phyloP scores from a whole-genome alignment of 2,113 vertebrate species.

The Uropsilus gracilis region DNA sequence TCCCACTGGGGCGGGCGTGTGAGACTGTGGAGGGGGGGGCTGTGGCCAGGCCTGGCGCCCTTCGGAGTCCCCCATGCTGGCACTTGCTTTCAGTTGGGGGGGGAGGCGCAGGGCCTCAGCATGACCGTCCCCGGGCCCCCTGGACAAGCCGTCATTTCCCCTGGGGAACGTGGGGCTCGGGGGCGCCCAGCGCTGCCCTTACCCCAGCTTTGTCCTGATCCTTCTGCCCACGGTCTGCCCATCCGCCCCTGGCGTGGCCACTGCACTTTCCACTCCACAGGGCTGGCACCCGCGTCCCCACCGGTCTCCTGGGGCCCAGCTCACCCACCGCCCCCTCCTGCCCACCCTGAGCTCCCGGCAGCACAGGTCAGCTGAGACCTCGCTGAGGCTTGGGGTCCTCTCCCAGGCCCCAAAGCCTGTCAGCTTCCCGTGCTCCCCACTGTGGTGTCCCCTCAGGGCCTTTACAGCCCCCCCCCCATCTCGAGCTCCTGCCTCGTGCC shows the following conservation, averaged over 20 bases:
- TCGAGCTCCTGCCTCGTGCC: no score
- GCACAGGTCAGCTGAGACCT: not conserved
- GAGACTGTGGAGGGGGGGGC: not conserved
- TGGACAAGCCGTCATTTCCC: not conserved
- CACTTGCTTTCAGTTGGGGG: not conserved
- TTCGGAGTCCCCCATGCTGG: rapidly evolving
- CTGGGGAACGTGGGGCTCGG: no score
- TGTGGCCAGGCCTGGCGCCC: conserved; percentile 25
- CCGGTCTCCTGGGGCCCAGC: not conserved
- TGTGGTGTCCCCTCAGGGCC: not conserved
- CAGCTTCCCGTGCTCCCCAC: not conserved
- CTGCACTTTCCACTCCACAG: not conserved
- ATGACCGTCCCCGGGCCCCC: not conserved
- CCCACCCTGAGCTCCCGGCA: not conserved
- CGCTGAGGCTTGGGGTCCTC: no score
- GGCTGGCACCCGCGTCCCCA: not conserved
- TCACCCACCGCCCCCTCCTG: not conserved
- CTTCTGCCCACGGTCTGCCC: not conserved
- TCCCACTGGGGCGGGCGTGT: not conserved
- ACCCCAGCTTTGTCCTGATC: not conserved
- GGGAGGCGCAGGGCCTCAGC: not conserved
- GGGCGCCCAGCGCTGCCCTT: not conserved
- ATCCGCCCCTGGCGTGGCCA: not conserved
- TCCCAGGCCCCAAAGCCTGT: not conserved
- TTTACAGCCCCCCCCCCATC: no score